Evolutionary conservation across 2,797 vertebrate species (phyloP).

Genomic region (Peromyscus melanophrys): DNA sequence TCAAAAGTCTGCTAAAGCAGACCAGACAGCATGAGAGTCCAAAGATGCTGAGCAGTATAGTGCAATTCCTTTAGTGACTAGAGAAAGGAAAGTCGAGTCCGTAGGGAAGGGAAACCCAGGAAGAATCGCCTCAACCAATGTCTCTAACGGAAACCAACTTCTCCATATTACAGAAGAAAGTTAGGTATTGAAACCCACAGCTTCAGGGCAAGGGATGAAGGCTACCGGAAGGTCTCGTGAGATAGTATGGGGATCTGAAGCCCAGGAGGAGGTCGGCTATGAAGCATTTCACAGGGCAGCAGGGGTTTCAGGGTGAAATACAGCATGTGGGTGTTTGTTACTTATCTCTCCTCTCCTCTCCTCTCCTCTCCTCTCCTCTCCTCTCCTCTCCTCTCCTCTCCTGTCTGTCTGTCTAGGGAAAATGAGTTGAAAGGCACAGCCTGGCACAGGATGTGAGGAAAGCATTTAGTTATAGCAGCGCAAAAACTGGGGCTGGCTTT

Average conservation of each 20-base stretch:
- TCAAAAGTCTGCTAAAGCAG: constrained; percentile 56
- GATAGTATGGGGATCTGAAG: neutral
- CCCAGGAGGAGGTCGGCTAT: neutral
- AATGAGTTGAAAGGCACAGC: neutral
- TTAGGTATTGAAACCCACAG: neutral
- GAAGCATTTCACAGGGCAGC: neutral
- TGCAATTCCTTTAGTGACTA: neutral
- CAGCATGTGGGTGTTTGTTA: neutral
- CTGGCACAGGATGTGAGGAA: neutral
- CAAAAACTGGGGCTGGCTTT: neutral
- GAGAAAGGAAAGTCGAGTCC: neutral
- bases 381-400: too few species aligned
- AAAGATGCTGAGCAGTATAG: neutral
- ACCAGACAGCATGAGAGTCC: neutral
- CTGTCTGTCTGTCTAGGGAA: too few species aligned
- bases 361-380: too few species aligned
- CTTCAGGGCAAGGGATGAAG: neutral
- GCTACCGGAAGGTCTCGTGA: neutral
- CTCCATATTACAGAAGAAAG: constrained; percentile 1
- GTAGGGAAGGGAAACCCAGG: neutral
- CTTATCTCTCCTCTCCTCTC: neutral
- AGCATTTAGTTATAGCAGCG: neutral
- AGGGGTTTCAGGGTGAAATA: neutral
- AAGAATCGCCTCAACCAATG: constrained; percentile 40
- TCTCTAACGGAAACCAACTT: neutral